Evolutionary conservation across 2,888 invertebrate genomes (phyloP).

Genomic region (Thera britannica): DNA sequence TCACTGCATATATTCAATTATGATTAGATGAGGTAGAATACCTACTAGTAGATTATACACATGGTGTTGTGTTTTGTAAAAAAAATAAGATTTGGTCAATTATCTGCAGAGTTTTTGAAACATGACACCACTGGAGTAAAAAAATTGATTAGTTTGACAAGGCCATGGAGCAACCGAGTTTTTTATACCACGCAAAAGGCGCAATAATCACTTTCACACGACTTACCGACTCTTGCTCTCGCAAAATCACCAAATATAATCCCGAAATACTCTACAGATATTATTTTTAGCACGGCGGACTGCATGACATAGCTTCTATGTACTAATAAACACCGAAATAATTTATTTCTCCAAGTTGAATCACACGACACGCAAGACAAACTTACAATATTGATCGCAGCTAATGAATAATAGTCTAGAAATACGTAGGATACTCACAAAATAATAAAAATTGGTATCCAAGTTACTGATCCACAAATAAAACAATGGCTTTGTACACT

Average conservation of each 20-base stretch:
- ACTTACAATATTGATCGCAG: constrained; percentile 63
- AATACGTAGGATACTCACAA: constrained; percentile 73
- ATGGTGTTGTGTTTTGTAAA: background rate
- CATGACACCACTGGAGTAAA: constrained; percentile 35
- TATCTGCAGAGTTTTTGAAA: constrained; percentile 29
- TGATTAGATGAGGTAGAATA: constrained; percentile 1
- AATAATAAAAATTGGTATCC: constrained; percentile 68
- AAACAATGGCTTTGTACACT: constrained; percentile 45
- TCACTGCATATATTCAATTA: constrained; percentile 15
- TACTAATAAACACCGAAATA: constrained; percentile 59
- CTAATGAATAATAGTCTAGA: constrained; percentile 56
- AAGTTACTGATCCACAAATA: constrained; percentile 62
- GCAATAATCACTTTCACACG: constrained; percentile 73
- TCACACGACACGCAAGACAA: constrained; percentile 58
- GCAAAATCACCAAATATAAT: constrained; percentile 77
- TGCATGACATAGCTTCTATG: constrained; percentile 66
- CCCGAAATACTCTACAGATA: constrained; percentile 73
- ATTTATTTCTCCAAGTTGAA: constrained; percentile 50
- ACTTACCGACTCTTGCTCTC: constrained; percentile 68
- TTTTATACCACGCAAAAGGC: constrained; percentile 51
- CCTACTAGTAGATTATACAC: background rate
- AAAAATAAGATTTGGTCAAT: constrained; percentile 1
- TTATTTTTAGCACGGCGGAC: constrained; percentile 76
- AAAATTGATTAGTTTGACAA: constrained; percentile 53
- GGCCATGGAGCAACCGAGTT: constrained; percentile 55